These are phyloP conservation scores for Cyrtodaria siliqua DNA, from an alignment of 2,888 invertebrate species.

Conservation along the genomic window DNA sequence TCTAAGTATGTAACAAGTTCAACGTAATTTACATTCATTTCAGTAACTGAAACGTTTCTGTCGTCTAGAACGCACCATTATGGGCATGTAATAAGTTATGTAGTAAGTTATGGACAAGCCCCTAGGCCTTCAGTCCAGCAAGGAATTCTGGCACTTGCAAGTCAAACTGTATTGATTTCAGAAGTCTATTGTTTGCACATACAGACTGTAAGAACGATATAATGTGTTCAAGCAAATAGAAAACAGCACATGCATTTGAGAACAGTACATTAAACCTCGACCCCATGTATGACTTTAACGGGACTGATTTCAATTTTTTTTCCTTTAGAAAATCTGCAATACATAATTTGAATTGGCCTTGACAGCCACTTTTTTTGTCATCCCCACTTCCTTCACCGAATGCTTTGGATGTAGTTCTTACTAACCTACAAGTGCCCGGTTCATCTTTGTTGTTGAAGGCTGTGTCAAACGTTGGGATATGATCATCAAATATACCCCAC, in stretches of 20 bases:
- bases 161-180: conserved; percentile 32
- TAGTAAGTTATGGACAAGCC: conserved; percentile 4
- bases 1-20: conserved; percentile 6
- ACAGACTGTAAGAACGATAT: conserved; percentile 7
- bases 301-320: conserved; percentile 24
- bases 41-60: conserved; percentile 1
- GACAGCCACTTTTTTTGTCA: conserved; percentile 49
- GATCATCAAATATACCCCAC: conserved; percentile 15
- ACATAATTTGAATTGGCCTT: conserved; percentile 24
- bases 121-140: conserved; percentile 19
- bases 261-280: conserved; percentile 42
- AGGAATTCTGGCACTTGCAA: conserved; percentile 15
- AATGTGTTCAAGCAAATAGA: conserved; percentile 31
- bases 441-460: conserved; percentile 15
- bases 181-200: conserved; percentile 2
- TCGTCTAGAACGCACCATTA: conserved; percentile 27
- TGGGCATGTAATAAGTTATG: conserved; percentile 30
- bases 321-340: conserved; percentile 5
- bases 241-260: conserved; percentile 30
- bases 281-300: conserved; percentile 24
- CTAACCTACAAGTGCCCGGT: conserved; percentile 30
- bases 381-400: conserved; percentile 39
- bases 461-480: conserved; percentile 20
- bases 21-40: conserved; percentile 14
- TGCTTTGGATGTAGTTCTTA: conserved; percentile 43